Evolutionary conservation across 1,140 invertebrate genomes (phyloP).

Genomic region (Drosophila arizonae): DNA sequence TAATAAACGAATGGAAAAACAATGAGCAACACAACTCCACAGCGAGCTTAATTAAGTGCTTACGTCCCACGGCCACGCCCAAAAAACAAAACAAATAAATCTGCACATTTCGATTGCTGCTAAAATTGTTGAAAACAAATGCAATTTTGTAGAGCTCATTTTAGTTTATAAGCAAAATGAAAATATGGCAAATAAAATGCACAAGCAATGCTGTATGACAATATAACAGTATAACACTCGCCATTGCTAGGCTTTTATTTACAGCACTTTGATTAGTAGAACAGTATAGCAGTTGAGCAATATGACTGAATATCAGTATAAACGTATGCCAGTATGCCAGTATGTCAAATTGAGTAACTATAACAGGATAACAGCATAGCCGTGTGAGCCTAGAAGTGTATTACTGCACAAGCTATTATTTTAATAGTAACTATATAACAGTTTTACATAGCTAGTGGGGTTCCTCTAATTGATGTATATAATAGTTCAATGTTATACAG

Average conservation of each 20-base stretch:
- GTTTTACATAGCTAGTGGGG: no score
- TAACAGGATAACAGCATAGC: neutral
- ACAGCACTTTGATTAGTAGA: conserved; percentile 5
- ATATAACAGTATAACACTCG: conserved; percentile 38
- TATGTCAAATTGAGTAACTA: neutral
- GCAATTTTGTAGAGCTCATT: conserved; percentile 28
- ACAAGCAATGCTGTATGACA: conserved; percentile 62
- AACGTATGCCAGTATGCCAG: conserved; percentile 1
- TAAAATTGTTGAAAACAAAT: conserved; percentile 6
- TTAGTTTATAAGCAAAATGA: conserved; percentile 57
- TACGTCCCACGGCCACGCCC: conserved; percentile 36
- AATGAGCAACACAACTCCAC: conserved; percentile 9
- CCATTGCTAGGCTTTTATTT: neutral
- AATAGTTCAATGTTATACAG: no score
- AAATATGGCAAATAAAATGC: conserved; percentile 34
- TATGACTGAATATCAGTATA: neutral
- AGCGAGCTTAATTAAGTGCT: conserved; percentile 46
- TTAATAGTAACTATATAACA: no score
- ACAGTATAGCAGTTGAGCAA: neutral
- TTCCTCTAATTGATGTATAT: no score
- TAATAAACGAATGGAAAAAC: conserved; percentile 3
- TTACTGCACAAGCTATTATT: neutral
- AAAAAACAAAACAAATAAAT: conserved; percentile 3
- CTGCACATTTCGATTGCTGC: conserved; percentile 1
- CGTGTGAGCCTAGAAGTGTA: neutral